Conservation (phyloP, 2,888 invertebrate species). For the Agrilus cyanescens region DNA sequence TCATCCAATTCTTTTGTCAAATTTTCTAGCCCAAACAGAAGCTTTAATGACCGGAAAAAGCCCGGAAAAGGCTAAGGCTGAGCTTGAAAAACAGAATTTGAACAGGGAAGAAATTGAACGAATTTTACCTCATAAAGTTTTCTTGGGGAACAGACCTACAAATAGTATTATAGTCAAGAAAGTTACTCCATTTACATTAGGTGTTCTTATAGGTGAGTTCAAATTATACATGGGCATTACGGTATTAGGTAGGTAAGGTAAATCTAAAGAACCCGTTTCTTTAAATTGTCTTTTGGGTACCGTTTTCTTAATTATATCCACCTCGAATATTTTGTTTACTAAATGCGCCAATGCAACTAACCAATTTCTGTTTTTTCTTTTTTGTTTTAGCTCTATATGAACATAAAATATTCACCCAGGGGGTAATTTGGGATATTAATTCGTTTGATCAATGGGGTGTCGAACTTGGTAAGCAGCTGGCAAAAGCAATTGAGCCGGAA, state of each 20-base stretch:
- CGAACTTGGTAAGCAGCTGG: conserved; percentile 95
- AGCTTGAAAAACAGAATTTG: conserved; percentile 70
- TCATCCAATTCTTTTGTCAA: conserved; percentile 90
- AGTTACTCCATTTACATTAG: conserved; percentile 86
- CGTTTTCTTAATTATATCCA: background rate
- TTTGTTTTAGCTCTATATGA: conserved; percentile 71
- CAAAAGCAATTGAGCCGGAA: conserved; percentile 97
- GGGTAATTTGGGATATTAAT: conserved; percentile 98
- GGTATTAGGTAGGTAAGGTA: too few relatives aligned
- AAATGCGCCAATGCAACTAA: too few relatives aligned
- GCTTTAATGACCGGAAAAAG: conserved; percentile 73
- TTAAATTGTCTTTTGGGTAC: too few relatives aligned
- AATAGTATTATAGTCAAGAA: conserved; percentile 90
- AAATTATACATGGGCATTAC: too few relatives aligned
- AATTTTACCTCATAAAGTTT: conserved; percentile 91
- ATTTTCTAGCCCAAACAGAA: conserved; percentile 98
- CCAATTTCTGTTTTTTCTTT: conserved; percentile 3
- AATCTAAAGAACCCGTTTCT: too few relatives aligned
- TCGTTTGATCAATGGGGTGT: conserved; percentile 99
- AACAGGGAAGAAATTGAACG: conserved; percentile 58
- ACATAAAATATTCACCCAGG: conserved; percentile 98
- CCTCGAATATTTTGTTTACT: too few relatives aligned
- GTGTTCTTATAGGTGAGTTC: conserved; percentile 75
- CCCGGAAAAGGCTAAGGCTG: conserved; percentile 53
- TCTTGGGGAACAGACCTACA: conserved; percentile 93